Evolutionary conservation across 2,797 vertebrate species (phyloP), one percentile per base, ranked within the genome.

Genomic region (Columba guinea): DNA sequence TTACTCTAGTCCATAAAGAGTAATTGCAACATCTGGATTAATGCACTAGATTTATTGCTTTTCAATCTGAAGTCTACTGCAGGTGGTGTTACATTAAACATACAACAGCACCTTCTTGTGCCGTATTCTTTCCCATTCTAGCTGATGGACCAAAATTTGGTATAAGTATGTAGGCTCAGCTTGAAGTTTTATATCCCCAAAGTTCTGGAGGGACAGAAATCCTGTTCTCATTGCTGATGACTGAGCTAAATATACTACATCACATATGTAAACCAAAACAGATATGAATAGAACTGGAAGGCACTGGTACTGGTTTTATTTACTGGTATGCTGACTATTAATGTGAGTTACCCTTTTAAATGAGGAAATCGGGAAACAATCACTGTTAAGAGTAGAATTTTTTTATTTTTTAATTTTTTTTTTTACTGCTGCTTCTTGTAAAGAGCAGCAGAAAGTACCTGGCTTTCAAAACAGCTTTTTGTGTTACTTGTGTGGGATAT

Each of bases 11-110:
- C 80, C 53, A 67, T 73, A 53, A 2, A 60, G 27, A 16, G 27
- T 74, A 93, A 96, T 68, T 91, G 65, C 26, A 77, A 84, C 82
- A 37, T 52, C 51, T 86, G 32, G 53, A 84, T 44, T 78, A 84
- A 56, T 26, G 60, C 2, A 10, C 19, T 60, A 74, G 41, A 71
- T 73, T 88, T 90, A 88, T 64, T 95, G 41, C n/a, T 90, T 77
- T 96, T 95, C 64, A 58, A 37, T 55, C 53, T 2, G 2, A 86
- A 71, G 17, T 53, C 65, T 96, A 30, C 37, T 34, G 19, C 35
- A 51, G 52, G 51, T 46, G 21, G 13, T 37, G 84, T 69, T 80
- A 77, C 16, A 74, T 84, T 80, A 49, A n/a, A 59, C 5, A 65
- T 35, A 84, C 20, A 71, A 64, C 26, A 5, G 6, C 22, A 83